These are phyloP conservation scores for Paedocypris micromegethes DNA, from an alignment of 2,797 vertebrate genomes.

Conservation along the genomic window DNA sequence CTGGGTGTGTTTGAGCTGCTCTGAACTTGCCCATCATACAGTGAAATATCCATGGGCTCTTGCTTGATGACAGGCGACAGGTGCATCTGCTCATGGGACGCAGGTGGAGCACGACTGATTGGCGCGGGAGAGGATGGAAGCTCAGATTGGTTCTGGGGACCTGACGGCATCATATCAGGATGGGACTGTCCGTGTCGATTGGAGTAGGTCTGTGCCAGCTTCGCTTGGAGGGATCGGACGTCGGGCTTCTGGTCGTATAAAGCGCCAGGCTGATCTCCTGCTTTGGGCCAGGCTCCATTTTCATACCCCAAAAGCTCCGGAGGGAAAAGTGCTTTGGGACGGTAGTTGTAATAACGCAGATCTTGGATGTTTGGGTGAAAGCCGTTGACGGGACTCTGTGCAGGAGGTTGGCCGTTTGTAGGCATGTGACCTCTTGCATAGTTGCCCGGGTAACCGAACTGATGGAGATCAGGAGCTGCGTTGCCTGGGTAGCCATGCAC, in stretches of 20 bases:
- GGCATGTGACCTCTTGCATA: slow-evolving; percentile 91
- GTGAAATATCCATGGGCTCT: slow-evolving; percentile 79
- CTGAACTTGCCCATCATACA: slow-evolving; percentile 57
- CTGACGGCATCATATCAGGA: slow-evolving; percentile 37
- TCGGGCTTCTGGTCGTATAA: slow-evolving; percentile 80
- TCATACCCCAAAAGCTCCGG: slow-evolving; percentile 81
- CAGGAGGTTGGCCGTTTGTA: slow-evolving; percentile 69
- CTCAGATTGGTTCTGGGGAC: slow-evolving; percentile 46
- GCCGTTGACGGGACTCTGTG: slow-evolving; percentile 76
- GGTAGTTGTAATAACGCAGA: slow-evolving; percentile 85
- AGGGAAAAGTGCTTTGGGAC: slow-evolving; percentile 82
- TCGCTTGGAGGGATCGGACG: slow-evolving; percentile 74
- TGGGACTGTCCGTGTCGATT: slow-evolving; percentile 48
- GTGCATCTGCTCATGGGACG: slow-evolving; percentile 56
- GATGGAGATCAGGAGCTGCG: slow-evolving; percentile 78
- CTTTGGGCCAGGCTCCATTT: slow-evolving; percentile 66
- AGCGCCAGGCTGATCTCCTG: slow-evolving; percentile 48
- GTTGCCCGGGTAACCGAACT: slow-evolving; percentile 88
- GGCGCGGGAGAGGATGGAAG: slow-evolving; percentile 36
- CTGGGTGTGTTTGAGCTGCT: slow-evolving; percentile 55
- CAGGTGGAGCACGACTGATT: slow-evolving; percentile 60
- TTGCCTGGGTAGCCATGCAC: slow-evolving; percentile 86
- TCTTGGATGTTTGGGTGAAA: slow-evolving; percentile 83
- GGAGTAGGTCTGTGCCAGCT: slow-evolving; percentile 67
- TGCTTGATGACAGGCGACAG: slow-evolving; percentile 81